Conservation (phyloP, 1,140 invertebrate species). For the Drosophila funebris region DNA sequence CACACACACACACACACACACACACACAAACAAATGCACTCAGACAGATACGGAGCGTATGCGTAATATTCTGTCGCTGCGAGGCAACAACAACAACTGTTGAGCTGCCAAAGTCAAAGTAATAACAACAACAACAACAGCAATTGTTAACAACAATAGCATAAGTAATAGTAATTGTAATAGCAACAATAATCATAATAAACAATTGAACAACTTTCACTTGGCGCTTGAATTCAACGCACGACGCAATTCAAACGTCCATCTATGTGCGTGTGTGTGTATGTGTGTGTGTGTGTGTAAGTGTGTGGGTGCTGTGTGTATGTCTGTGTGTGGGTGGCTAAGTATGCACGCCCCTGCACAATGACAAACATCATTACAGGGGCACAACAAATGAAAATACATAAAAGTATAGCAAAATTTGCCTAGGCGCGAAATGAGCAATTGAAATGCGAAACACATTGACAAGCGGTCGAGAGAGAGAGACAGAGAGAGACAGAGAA, state of each 20-base stretch:
- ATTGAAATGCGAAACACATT: conserved; percentile 42
- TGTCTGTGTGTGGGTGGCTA: conserved; percentile 40
- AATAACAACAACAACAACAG: conserved; percentile 21
- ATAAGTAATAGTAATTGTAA: conserved; percentile 49
- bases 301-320: neutral
- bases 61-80: conserved; percentile 51
- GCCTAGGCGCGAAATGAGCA: conserved; percentile 35
- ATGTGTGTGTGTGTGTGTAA: conserved; percentile 19
- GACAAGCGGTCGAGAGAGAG: neutral
- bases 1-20: no score
- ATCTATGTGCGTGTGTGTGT: conserved; percentile 40
- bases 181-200: conserved; percentile 72
- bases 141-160: conserved; percentile 34
- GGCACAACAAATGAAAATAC: conserved; percentile 1
- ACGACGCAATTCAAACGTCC: conserved; percentile 75
- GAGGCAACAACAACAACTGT: neutral
- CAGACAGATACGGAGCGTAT: conserved; percentile 29
- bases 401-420: conserved; percentile 30
- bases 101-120: neutral
- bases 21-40: no score
- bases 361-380: conserved; percentile 26
- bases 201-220: conserved; percentile 81
- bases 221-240: conserved; percentile 81
- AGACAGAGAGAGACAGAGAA: neutral
- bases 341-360: conserved; percentile 53